Evolutionary conservation across 2,888 invertebrate species (phyloP), one percentile per base, ranked within the genome.

Genomic region (Aphodius sticticus): DNA sequence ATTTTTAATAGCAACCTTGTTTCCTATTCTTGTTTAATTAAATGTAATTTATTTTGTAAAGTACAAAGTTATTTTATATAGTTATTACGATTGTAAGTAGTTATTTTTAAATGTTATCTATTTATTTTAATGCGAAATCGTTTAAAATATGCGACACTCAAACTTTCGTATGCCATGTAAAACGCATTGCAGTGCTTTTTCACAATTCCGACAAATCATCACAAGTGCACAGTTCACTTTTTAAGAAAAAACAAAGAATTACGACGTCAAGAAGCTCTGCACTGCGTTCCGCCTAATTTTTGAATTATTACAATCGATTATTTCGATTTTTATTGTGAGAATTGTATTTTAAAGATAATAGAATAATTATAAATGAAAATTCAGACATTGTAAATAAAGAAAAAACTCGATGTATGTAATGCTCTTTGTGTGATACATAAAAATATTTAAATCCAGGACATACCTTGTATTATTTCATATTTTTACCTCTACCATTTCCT

Each of bases 381-480:
- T 84, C 86, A 85, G 84, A 86, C 86, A 85, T 83, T 89, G 88
- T 89, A 89, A 86, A 88, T 88, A 89, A 78, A 80, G 37, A 79
- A 36, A 75, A 87, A 87, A 88, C 85, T 89, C 87, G 89, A 89
- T 89, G 89, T 89, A 89, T 88, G 89, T 89, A 89, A 89, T 88
- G 88, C 88, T 88, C 88, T 89, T 89, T 88, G 89, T 89, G 89
- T 89, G 89, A 89, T 89, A 89, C 87, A 89, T 88, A 88, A 89
- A 87, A 88, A 87, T 88, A 89, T 89, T 89, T 87, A 89, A 89
- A 88, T 85, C 84, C 85, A 79, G 70, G 77, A 35, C 9, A 74
- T 85, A 83, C 76, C 78, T 26, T 76, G 77, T 81, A 70, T 81
- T 74, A 76, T 80, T 78, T 16, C 69, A 37, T 69, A 7, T 16